Evolutionary conservation across 2,113 vertebrate genomes (phyloP).

Genomic region (Euleptes europaea): DNA sequence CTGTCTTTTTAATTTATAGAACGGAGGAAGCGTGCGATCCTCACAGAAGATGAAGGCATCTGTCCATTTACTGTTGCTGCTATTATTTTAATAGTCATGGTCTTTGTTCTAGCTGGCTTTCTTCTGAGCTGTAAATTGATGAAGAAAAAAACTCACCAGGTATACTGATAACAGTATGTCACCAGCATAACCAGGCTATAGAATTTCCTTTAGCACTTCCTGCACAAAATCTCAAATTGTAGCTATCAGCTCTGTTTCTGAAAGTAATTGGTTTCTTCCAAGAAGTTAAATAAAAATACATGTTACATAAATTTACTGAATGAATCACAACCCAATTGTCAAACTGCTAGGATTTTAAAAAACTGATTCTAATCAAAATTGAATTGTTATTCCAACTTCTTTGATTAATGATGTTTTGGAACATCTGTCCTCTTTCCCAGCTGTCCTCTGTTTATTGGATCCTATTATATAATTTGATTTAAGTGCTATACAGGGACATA

Average conservation of each 20-base stretch:
- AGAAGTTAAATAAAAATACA: background rate
- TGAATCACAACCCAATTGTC: background rate
- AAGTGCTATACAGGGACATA: background rate
- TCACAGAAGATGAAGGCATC: background rate
- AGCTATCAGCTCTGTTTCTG: background rate
- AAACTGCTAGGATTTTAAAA: background rate
- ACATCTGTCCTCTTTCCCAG: background rate
- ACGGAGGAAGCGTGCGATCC: background rate
- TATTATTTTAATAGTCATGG: background rate
- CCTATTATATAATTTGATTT: background rate
- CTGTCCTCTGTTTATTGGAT: background rate
- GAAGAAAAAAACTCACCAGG: background rate
- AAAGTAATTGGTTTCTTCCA: background rate
- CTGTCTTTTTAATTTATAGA: slow-evolving; percentile 6
- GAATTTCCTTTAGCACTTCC: background rate
- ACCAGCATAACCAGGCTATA: background rate
- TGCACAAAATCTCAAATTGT: background rate
- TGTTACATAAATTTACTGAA: background rate
- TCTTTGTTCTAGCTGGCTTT: background rate
- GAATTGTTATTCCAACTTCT: background rate
- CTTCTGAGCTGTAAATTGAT: slow-evolving; percentile 16
- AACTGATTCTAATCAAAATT: background rate
- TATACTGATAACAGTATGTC: background rate
- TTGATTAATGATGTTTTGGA: background rate
- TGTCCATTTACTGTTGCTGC: background rate